A percentile compares a stretch with the other conserved stretches of the same genome.
Evolutionary conservation across 2,113 vertebrate genomes (phyloP).

Genomic region (Perca flavescens): DNA sequence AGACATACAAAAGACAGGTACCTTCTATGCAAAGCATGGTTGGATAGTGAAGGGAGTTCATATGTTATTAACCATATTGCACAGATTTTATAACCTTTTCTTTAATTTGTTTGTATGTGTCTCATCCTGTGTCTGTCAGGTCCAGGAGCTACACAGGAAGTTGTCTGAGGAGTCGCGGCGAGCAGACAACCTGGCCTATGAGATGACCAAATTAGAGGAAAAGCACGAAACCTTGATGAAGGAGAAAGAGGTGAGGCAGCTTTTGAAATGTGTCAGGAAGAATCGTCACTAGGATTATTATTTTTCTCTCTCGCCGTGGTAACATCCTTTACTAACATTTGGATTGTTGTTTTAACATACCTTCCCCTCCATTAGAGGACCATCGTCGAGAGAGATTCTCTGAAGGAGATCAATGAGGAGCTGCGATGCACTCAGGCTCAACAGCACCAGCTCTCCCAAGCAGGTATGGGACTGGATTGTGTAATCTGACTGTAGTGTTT

Average conservation of each 20-base stretch:
- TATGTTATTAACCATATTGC: background rate
- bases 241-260: slow-evolving; percentile 91
- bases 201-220: slow-evolving; percentile 94
- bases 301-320: background rate
- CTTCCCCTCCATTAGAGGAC: slow-evolving; percentile 84
- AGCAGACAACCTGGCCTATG: slow-evolving; percentile 93
- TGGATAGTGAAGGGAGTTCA: rapidly evolving
- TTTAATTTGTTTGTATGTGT: background rate
- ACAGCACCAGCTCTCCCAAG: slow-evolving; percentile 91
- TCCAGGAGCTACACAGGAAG: slow-evolving; percentile 94
- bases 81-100: background rate
- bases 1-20: slow-evolving; percentile 96
- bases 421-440: slow-evolving; percentile 94
- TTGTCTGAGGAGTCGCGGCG: slow-evolving; percentile 93
- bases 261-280: slow-evolving; percentile 4
- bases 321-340: background rate
- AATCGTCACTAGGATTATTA: background rate
- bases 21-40: background rate
- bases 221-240: slow-evolving; percentile 93
- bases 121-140: slow-evolving; percentile 78
- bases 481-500: background rate
- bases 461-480: slow-evolving; percentile 82
- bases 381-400: slow-evolving; percentile 92
- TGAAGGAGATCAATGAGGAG: slow-evolving; percentile 96
- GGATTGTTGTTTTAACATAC: background rate